phyloP scores from a whole-genome alignment of 2,113 vertebrate species.

The Aphyosemion australe region DNA sequence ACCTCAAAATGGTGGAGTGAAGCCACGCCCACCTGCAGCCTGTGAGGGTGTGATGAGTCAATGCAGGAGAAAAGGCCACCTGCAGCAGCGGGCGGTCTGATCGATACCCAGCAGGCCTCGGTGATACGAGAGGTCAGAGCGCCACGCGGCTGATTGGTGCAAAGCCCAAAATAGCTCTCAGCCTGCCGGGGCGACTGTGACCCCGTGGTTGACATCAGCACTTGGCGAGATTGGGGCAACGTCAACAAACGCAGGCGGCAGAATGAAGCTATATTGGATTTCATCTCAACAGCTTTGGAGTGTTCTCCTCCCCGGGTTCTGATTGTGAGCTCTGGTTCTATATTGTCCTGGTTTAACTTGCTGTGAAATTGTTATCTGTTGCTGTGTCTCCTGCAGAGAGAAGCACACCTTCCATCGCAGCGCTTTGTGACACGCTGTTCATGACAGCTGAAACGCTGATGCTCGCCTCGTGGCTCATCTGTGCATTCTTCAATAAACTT shows the following conservation, averaged over 20 bases:
- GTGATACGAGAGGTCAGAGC: conserved; percentile 38
- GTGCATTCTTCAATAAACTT: not conserved
- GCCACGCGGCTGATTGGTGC: conserved; percentile 50
- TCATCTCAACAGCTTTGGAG: conserved; percentile 24
- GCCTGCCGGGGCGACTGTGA: conserved; percentile 28
- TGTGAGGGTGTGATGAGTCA: conserved; percentile 12
- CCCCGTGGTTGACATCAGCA: conserved; percentile 47
- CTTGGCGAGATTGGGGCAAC: conserved; percentile 39
- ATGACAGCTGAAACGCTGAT: conserved; percentile 1
- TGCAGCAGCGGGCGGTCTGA: conserved; percentile 37
- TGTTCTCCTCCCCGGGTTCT: conserved; percentile 26
- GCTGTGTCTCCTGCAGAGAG: conserved; percentile 26
- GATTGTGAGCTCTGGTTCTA: conserved; percentile 24
- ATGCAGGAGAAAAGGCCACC: conserved; percentile 47
- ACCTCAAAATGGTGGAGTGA: conserved; percentile 23
- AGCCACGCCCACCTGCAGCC: conserved; percentile 25
- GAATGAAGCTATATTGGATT: conserved; percentile 43
- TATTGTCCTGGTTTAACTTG: conserved; percentile 40
- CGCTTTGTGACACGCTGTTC: conserved; percentile 21
- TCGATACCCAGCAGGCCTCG: conserved; percentile 47
- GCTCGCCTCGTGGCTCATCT: not conserved
- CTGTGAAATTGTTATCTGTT: conserved; percentile 41
- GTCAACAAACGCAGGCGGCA: conserved; percentile 24
- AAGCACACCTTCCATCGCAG: conserved; percentile 18
- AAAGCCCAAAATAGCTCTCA: conserved; percentile 49